Base-by-base conservation (phyloP, 1,140 invertebrate genomes). In the Panagrolaimus sp. region DNA sequence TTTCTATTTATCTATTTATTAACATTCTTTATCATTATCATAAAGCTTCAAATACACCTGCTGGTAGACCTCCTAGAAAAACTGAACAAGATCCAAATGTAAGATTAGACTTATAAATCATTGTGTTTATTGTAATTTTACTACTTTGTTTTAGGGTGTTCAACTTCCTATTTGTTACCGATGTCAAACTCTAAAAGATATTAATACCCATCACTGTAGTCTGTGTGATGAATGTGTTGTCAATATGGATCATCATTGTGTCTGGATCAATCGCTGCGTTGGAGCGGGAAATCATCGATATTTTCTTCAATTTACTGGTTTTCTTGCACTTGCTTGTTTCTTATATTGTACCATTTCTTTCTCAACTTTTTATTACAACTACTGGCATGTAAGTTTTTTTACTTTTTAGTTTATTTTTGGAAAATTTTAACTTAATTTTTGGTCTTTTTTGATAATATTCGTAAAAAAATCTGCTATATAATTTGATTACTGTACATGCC, bases 191-290 rank as follows among this genome's bases (percentile, higher is more conserved):
- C 91, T 90, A 79, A 85, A 91, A 66, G 91, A 91, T 42, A 89
- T 89, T 16, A 83, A 90, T 73, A 90, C 91, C 43, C 91, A 92
- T 84, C 91, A 94, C 82, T 94, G 92, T 84, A 86, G 91, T 69
- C 90, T 92, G 77, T 94, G 91, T 83, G 67, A 23, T 62, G 73
- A 57, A 65, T 77, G 75, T 51, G 61, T 77, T 9, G 53, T 71
- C 23, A 66, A 69, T 1, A 77, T 75, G 74, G 75, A 77, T 45
- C 75, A 77, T 46, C 75, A 77, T 57, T 77, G 75, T 47, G 74
- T 77, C 43, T 77, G 75, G 75, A 75, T 77, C 27, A 75, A 77
- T 46, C 69, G 68, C n/a, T 77, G 75, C 62, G 72, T 77, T 46
- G 75, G 75, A 20, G 76, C 68, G 4, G 72, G 73, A 57, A 77